A percentile compares a stretch with the other conserved stretches of the same genome.
Evolutionary conservation across 2,888 invertebrate species (phyloP).

Genomic region (Halocaridina rubra): DNA sequence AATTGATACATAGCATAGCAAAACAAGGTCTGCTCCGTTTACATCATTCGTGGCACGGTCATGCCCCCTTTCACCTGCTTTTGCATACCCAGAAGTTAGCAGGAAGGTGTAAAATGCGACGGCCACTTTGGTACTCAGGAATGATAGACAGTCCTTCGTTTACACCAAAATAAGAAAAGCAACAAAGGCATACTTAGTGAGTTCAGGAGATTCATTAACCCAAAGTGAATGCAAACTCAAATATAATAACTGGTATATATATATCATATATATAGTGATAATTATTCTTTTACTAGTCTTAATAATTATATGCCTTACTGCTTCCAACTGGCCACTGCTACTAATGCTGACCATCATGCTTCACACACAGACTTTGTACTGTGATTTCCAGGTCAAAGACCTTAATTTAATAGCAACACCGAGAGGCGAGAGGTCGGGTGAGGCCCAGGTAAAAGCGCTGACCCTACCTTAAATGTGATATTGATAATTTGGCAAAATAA

Average conservation of each 20-base stretch:
- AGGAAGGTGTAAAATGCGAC: constrained; percentile 24
- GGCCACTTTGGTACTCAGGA: neutral
- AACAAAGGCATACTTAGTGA: neutral
- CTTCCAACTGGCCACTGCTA: constrained; percentile 33
- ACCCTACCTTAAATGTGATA: constrained; percentile 37
- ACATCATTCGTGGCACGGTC: constrained; percentile 54
- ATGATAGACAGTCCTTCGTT: neutral
- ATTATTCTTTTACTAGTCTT: neutral
- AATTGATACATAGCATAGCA: constrained; percentile 36
- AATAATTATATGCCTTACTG: constrained; percentile 39
- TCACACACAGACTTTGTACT: constrained; percentile 60
- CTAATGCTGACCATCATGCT: constrained; percentile 55
- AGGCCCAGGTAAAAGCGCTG: constrained; percentile 52
- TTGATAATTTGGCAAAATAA: too few species aligned
- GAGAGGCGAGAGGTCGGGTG: constrained; percentile 59
- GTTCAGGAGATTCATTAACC: neutral
- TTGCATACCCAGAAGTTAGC: constrained; percentile 42
- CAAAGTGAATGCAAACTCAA: neutral
- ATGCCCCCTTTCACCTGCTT: constrained; percentile 47
- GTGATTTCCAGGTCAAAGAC: constrained; percentile 60
- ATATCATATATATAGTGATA: too few species aligned
- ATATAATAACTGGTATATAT: neutral
- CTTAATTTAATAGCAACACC: constrained; percentile 55
- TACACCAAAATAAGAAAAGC: neutral
- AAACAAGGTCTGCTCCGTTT: constrained; percentile 58